Percentiles rank a stretch among this genome's conserved stretches.
Evolutionary conservation across 2,113 vertebrate genomes (phyloP).

Genomic region (rat (Rattus norvegicus)): GRCr8 NC_086027.1:51702501-51703000

Average conservation of each 20-base stretch:
- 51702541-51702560: not conserved
- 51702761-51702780: constrained; percentile 15
- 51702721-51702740: not conserved
- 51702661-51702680: constrained; percentile 14
- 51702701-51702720: not conserved
- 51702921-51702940: not conserved
- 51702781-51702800: not conserved
- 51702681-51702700: not conserved
- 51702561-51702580: not conserved
- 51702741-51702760: not conserved
- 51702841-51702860: not conserved
- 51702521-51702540: not conserved
- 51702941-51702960: not conserved
- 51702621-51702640: not conserved
- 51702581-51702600: not conserved
- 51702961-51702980: not conserved
- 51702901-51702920: not conserved
- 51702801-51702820: not conserved
- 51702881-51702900: not conserved
- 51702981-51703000: not conserved
- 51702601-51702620: not conserved
- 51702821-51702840: not conserved
- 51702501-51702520: not conserved
- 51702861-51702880: not conserved
- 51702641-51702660: not conserved